Conservation (phyloP, 2,888 invertebrate genomes). For the Silvanus unidentatus region DNA sequence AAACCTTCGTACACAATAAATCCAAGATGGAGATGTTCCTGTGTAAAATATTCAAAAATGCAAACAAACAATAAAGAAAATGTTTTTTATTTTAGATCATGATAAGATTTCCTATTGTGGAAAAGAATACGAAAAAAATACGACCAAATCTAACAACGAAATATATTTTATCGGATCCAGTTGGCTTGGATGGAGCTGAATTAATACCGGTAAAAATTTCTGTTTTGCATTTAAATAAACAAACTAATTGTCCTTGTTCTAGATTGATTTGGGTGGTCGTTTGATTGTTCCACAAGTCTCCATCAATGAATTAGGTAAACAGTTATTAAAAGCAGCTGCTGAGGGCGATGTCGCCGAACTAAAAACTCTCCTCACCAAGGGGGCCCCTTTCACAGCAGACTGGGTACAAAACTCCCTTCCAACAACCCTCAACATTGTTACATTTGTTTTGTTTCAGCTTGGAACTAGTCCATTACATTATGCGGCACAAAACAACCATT, state of each 20-base stretch:
- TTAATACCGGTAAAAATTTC: slow-evolving; percentile 44
- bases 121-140: slow-evolving; percentile 18
- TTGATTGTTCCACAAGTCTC: slow-evolving; percentile 37
- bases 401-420: slow-evolving; percentile 57
- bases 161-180: slow-evolving; percentile 22
- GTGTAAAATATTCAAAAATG: slow-evolving; percentile 29
- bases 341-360: slow-evolving; percentile 74
- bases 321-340: slow-evolving; percentile 71
- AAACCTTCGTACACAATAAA: slow-evolving; percentile 47
- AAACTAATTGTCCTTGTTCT: slow-evolving; percentile 12
- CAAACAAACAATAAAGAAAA: slow-evolving; percentile 7
- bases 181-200: slow-evolving; percentile 11
- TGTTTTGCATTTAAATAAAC: too few relatives aligned
- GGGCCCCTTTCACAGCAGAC: slow-evolving; percentile 88
- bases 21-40: slow-evolving; percentile 50
- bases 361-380: slow-evolving; percentile 70
- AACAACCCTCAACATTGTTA: background rate
- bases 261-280: slow-evolving; percentile 31
- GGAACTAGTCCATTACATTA: slow-evolving; percentile 87
- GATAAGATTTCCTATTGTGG: slow-evolving; percentile 27
- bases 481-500: slow-evolving; percentile 75
- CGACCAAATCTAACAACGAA: slow-evolving; percentile 21
- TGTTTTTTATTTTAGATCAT: slow-evolving; percentile 27
- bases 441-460: slow-evolving; percentile 51
- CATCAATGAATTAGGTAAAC: slow-evolving; percentile 76